phyloP scores from a whole-genome alignment of 2,113 vertebrate genomes.

The Panthera leo region DNA sequence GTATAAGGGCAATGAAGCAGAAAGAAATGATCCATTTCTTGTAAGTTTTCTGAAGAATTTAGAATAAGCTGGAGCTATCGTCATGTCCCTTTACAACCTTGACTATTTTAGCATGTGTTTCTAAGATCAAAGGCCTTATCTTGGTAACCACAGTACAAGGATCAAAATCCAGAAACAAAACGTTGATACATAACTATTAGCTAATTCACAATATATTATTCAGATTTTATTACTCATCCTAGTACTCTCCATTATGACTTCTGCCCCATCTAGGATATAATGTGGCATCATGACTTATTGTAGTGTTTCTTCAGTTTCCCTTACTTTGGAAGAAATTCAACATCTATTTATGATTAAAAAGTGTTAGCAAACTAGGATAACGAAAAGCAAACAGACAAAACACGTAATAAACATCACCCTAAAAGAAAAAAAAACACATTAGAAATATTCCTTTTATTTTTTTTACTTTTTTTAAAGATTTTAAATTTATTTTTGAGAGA shows the following conservation, averaged over 20 bases:
- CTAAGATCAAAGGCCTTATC: not conserved
- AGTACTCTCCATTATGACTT: not conserved
- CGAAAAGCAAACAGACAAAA: not conserved
- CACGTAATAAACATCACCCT: not conserved
- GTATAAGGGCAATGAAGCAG: not conserved
- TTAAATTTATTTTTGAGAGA: too few species aligned
- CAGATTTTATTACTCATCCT: not conserved
- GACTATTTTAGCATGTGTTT: not conserved
- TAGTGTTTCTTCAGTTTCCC: not conserved
- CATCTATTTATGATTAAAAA: not conserved
- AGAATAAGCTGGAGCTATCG: not conserved
- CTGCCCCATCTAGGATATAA: not conserved
- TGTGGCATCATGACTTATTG: not conserved
- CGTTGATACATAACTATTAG: not conserved
- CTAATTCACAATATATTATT: not conserved
- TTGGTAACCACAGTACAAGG: not conserved
- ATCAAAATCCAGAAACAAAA: not conserved
- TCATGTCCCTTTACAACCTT: not conserved
- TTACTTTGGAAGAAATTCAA: conserved; percentile 30
- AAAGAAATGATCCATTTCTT: not conserved
- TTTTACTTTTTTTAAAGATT: too few species aligned
- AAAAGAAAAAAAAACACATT: conserved; percentile 7
- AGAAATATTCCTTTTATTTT: not conserved
- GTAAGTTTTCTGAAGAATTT: not conserved
- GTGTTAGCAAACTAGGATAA: not conserved